phyloP scores from a whole-genome alignment of 1,140 invertebrate genomes.

The Dendrolimus kikuchii region DNA sequence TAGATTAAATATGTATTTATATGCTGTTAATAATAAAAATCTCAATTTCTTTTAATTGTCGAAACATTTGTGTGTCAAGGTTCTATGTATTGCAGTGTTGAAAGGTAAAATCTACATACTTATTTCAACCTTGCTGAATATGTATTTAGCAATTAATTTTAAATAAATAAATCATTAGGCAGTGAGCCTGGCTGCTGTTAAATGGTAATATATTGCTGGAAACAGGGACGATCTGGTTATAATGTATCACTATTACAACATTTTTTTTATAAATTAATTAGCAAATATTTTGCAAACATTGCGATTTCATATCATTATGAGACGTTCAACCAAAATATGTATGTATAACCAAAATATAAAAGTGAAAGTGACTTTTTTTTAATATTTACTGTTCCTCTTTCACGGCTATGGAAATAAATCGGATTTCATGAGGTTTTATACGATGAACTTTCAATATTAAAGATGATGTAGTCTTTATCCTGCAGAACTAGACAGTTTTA shows the following conservation, averaged over 20 bases:
- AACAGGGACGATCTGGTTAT: conserved; percentile 2
- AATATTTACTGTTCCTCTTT: too few relatives aligned
- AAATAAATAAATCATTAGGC: conserved; percentile 19
- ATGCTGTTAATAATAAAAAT: conserved; percentile 15
- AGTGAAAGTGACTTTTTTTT: too few relatives aligned
- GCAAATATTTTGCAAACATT: too few relatives aligned
- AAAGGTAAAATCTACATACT: conserved; percentile 49
- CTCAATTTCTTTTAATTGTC: conserved; percentile 37
- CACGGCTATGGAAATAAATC: too few relatives aligned
- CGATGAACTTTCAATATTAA: too few relatives aligned
- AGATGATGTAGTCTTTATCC: too few relatives aligned
- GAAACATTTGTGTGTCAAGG: conserved; percentile 53
- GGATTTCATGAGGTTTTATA: too few relatives aligned
- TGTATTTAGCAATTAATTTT: conserved; percentile 38
- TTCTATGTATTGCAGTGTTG: conserved; percentile 40
- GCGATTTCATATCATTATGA: too few relatives aligned
- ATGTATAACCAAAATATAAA: too few relatives aligned
- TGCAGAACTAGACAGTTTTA: too few relatives aligned
- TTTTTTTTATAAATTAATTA: too few relatives aligned
- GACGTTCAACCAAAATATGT: too few relatives aligned
- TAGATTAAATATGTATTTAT: conserved; percentile 13
- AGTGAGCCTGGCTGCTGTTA: not conserved
- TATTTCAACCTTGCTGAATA: conserved; percentile 46
- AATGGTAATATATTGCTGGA: conserved; percentile 1
- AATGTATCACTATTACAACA: not conserved